A percentile compares a stretch with the other conserved stretches of the same genome.
Conservation (phyloP, 2,888 invertebrate genomes). For the Heliconius ismenius region DNA sequence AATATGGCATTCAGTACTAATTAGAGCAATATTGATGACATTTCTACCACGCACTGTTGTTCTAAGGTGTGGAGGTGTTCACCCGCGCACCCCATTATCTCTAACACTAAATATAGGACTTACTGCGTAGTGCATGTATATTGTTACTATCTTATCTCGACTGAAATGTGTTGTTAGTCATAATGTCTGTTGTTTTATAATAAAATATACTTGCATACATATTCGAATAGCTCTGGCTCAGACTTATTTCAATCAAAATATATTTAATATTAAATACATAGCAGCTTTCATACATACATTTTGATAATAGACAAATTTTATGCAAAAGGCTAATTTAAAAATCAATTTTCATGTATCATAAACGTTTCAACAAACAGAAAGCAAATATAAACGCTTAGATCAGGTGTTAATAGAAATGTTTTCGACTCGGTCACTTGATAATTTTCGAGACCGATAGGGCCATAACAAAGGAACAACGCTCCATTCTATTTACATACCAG, state of each 20-base stretch:
- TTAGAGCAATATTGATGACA: background rate
- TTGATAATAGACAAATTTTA: too few species aligned
- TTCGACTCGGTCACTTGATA: slow-evolving; percentile 27
- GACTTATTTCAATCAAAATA: too few species aligned
- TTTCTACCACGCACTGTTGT: background rate
- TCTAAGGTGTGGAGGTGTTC: slow-evolving; percentile 17
- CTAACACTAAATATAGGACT: slow-evolving; percentile 35
- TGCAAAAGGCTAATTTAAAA: too few species aligned
- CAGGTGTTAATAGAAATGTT: slow-evolving; percentile 34
- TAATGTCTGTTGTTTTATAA: slow-evolving; percentile 25
- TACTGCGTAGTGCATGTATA: slow-evolving; percentile 30
- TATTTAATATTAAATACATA: too few species aligned
- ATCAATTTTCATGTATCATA: background rate
- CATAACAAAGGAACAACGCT: background rate
- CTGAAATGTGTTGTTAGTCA: slow-evolving; percentile 30
- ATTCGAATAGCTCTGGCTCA: background rate
- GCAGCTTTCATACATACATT: too few species aligned
- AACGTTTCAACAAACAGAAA: slow-evolving; percentile 12
- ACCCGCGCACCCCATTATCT: slow-evolving; percentile 36
- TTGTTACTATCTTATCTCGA: slow-evolving; percentile 32
- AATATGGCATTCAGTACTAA: background rate
- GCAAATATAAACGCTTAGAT: slow-evolving; percentile 22
- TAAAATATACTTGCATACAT: background rate
- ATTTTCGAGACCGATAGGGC: background rate
- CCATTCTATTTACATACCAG: background rate